Conservation (phyloP, 1,140 invertebrate genomes). For the Dinothrombium tinctorium region DNA sequence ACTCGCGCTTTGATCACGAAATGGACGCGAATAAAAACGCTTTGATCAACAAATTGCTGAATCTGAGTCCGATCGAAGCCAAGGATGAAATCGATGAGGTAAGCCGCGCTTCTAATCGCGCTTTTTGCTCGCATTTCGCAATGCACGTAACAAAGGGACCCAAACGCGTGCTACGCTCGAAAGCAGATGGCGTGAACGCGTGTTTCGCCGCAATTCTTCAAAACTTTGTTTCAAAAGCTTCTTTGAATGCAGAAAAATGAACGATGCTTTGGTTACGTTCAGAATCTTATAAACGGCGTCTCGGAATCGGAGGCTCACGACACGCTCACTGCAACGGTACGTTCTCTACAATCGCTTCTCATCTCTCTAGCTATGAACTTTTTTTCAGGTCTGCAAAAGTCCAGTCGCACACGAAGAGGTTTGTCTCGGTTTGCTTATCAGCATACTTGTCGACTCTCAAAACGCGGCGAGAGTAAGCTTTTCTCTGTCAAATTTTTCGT, state of each 20-base stretch:
- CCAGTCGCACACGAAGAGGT: conserved; percentile 56
- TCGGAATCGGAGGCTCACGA: conserved; percentile 85
- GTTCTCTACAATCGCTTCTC: conserved; percentile 5
- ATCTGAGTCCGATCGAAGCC: neutral
- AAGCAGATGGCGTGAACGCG: neutral
- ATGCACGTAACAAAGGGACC: neutral
- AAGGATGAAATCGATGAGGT: conserved; percentile 8
- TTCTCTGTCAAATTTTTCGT: conserved; percentile 4
- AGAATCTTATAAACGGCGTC: conserved; percentile 46
- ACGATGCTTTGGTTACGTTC: conserved; percentile 45
- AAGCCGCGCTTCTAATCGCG: neutral
- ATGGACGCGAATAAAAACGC: neutral
- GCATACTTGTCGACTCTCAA: conserved; percentile 63
- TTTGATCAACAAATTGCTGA: neutral
- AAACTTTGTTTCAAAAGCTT: neutral
- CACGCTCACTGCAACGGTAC: conserved; percentile 53
- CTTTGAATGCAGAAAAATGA: conserved; percentile 53
- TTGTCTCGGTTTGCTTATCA: conserved; percentile 61
- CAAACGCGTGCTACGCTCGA: neutral
- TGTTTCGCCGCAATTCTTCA: neutral
- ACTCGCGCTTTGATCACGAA: neutral
- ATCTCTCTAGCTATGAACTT: neutral
- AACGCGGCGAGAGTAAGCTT: conserved; percentile 40
- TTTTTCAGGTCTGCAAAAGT: conserved; percentile 33
- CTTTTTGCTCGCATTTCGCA: conserved; percentile 11